Evolutionary conservation across 2,888 invertebrate species (phyloP).

Genomic region (Calliphora vomitoria): DNA sequence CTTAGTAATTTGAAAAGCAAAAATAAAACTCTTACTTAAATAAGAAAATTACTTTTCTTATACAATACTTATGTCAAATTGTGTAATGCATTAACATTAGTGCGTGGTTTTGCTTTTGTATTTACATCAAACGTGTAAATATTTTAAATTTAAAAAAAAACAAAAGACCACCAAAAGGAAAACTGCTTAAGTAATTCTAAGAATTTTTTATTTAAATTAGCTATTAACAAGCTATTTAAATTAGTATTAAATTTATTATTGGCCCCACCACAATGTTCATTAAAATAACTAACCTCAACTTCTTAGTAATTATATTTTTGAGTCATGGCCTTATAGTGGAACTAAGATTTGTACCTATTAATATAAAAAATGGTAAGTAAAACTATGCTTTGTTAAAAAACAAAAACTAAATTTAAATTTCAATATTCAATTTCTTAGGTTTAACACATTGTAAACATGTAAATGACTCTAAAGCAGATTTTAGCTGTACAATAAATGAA

Average conservation of each 20-base stretch:
- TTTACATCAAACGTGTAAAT: conserved; percentile 1
- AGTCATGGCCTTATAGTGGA: neutral
- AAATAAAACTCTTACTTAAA: too few relatives aligned
- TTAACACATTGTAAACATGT: neutral
- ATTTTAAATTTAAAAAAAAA: neutral
- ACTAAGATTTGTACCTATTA: neutral
- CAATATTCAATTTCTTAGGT: neutral
- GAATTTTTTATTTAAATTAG: neutral
- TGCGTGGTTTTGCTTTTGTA: neutral
- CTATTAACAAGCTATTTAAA: neutral
- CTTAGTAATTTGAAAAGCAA: too few relatives aligned
- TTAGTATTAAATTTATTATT: conserved; percentile 9
- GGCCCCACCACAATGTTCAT: neutral
- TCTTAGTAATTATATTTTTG: neutral
- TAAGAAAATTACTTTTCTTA: neutral
- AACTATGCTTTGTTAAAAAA: neutral
- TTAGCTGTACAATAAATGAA: neutral
- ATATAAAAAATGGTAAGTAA: neutral
- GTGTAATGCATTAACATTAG: neutral
- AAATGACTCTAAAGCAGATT: neutral
- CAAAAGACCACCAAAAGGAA: neutral
- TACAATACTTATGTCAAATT: neutral
- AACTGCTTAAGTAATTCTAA: neutral
- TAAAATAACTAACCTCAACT: neutral
- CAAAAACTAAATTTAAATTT: neutral